Percentiles rank a stretch among this genome's conserved stretches.
Evolutionary conservation across 2,113 vertebrate genomes (phyloP).

Genomic region (Tautogolabrus adspersus): DNA sequence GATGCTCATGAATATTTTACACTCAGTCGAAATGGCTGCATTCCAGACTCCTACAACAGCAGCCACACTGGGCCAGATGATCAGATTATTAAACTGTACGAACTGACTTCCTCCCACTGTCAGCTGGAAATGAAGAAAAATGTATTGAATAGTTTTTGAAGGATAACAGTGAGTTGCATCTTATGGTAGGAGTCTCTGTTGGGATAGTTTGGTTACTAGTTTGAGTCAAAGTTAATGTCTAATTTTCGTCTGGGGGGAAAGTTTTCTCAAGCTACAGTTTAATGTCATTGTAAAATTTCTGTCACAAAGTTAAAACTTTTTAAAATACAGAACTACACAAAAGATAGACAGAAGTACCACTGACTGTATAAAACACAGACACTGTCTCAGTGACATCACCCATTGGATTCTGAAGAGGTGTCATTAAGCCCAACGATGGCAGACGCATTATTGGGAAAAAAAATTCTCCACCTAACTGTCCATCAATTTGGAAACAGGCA

Average conservation of each 20-base stretch:
- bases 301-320: too few relatives aligned
- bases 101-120: conserved; percentile 57
- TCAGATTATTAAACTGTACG: conserved; percentile 72
- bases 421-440: too few relatives aligned
- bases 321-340: too few relatives aligned
- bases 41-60: conserved; percentile 79
- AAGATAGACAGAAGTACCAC: too few relatives aligned
- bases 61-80: conserved; percentile 72
- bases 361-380: too few relatives aligned
- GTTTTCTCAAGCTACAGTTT: background rate
- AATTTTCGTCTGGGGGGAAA: background rate
- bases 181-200: too few relatives aligned
- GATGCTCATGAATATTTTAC: conserved; percentile 86
- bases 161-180: conserved; percentile 19
- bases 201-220: background rate
- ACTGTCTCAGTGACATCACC: too few relatives aligned
- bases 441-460: too few relatives aligned
- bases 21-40: conserved; percentile 78
- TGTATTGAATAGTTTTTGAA: background rate
- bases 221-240: background rate
- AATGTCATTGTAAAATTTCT: too few relatives aligned
- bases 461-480: too few relatives aligned
- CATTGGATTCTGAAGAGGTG: too few relatives aligned
- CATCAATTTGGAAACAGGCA: too few relatives aligned
- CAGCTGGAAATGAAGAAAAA: conserved; percentile 35